Conservation (phyloP, 2,888 invertebrate genomes). For the Bimastos eiseni region DNA sequence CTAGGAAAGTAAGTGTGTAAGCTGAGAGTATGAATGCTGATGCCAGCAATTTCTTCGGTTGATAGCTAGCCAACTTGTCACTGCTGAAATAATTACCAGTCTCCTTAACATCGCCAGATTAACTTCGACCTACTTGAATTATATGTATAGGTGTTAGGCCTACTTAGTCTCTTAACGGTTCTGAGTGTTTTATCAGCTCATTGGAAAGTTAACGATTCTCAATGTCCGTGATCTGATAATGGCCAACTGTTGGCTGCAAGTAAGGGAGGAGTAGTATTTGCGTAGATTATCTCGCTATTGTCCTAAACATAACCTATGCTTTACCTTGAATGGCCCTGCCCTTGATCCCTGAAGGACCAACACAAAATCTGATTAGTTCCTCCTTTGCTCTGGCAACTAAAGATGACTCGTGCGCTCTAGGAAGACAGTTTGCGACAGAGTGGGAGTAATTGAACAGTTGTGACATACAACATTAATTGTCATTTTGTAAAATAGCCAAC, state of each 20-base stretch:
- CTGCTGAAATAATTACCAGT: not conserved
- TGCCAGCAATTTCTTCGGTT: not conserved
- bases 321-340: not conserved
- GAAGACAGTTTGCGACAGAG: not conserved
- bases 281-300: not conserved
- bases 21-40: not conserved
- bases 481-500: not conserved
- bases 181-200: not conserved
- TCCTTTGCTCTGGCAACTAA: not conserved
- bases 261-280: not conserved
- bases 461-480: not conserved
- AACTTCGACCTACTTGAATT: not conserved
- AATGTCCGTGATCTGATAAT: not conserved
- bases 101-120: not conserved
- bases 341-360: not conserved
- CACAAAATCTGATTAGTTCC: too few species aligned
- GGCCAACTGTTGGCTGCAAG: not conserved
- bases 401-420: not conserved
- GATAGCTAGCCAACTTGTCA: not conserved
- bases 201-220: not conserved
- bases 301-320: not conserved
- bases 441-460: not conserved
- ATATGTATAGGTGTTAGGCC: not conserved
- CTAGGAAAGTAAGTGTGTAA: not conserved
- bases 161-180: not conserved